Percentiles rank a stretch among this genome's conserved stretches.
These are phyloP conservation scores for Apomyelois bistriatella DNA, from an alignment of 2,888 invertebrate species.

Conservation along the genomic window DNA sequence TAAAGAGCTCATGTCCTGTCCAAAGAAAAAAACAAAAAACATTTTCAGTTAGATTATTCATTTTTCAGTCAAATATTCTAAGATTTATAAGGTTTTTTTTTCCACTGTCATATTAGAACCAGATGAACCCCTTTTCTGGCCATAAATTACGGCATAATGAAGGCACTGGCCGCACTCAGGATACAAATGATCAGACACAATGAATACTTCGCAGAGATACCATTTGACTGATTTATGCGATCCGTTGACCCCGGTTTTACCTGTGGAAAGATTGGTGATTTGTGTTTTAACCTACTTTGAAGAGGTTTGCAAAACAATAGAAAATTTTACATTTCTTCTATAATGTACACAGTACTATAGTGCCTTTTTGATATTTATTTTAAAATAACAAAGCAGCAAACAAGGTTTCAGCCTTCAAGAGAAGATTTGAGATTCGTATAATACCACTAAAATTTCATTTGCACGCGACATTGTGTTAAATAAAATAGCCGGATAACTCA, in stretches of 20 bases:
- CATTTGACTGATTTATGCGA: slow-evolving; percentile 12
- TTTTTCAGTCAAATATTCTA: not conserved
- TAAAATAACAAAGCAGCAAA: no score
- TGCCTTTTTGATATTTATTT: no score
- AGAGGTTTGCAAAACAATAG: no score
- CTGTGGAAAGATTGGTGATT: not conserved
- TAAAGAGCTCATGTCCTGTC: no score
- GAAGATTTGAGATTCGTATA: no score
- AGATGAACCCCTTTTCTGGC: slow-evolving; percentile 44
- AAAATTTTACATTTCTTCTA: not conserved
- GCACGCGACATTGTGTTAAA: no score
- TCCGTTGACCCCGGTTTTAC: not conserved
- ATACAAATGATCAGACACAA: slow-evolving; percentile 15
- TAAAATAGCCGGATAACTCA: no score
- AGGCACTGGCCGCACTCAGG: slow-evolving; percentile 33
- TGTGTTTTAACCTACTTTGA: not conserved
- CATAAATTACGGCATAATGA: slow-evolving; percentile 51
- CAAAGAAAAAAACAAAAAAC: no score
- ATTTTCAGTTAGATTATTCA: no score
- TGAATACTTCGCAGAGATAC: slow-evolving; percentile 8
- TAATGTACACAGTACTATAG: no score
- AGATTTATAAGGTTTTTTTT: slow-evolving; percentile 10
- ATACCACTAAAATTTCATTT: no score
- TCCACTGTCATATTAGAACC: slow-evolving; percentile 20
- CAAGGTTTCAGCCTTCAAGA: no score